Percentiles rank a stretch among this genome's conserved stretches.
Evolutionary conservation across 2,888 invertebrate species (phyloP).

Genomic region (Vandiemenella viatica): DNA sequence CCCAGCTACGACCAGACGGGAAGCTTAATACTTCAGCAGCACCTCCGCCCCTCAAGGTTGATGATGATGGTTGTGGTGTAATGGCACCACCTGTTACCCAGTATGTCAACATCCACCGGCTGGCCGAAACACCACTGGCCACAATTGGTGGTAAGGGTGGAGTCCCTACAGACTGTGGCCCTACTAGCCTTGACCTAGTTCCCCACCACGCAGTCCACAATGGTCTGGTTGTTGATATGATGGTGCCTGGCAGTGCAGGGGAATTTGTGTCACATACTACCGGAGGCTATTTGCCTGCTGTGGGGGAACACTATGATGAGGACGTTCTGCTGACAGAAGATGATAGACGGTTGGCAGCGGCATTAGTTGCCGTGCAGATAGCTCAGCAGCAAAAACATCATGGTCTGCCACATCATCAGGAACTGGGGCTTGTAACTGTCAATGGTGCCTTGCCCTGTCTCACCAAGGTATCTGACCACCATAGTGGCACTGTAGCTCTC

Average conservation of each 20-base stretch:
- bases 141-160: conserved; percentile 10
- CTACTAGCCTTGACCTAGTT: conserved; percentile 12
- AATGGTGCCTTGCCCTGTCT: conserved; percentile 2
- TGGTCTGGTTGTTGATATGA: conserved; percentile 16
- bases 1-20: not conserved
- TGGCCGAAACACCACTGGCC: conserved; percentile 10
- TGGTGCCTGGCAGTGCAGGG: conserved; percentile 10
- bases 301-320: conserved; percentile 17
- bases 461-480: conserved; percentile 11
- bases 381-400: conserved; percentile 44
- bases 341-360: conserved; percentile 42
- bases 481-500: conserved; percentile 12
- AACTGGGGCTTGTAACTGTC: conserved; percentile 4
- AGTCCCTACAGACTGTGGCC: conserved; percentile 10
- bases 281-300: conserved; percentile 13
- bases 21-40: not conserved
- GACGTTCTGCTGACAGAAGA: conserved; percentile 35
- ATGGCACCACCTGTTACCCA: conserved; percentile 12
- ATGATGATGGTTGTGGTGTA: conserved; percentile 8
- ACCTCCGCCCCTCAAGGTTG: conserved; percentile 4
- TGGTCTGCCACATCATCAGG: too few relatives aligned
- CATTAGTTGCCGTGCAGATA: conserved; percentile 43
- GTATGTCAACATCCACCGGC: conserved; percentile 15
- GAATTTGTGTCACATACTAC: conserved; percentile 12
- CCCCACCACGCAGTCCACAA: conserved; percentile 15